Percentiles rank a stretch among this genome's conserved stretches.
Evolutionary conservation across 1,140 invertebrate genomes (phyloP).

Genomic region (Aplysia californica): DNA sequence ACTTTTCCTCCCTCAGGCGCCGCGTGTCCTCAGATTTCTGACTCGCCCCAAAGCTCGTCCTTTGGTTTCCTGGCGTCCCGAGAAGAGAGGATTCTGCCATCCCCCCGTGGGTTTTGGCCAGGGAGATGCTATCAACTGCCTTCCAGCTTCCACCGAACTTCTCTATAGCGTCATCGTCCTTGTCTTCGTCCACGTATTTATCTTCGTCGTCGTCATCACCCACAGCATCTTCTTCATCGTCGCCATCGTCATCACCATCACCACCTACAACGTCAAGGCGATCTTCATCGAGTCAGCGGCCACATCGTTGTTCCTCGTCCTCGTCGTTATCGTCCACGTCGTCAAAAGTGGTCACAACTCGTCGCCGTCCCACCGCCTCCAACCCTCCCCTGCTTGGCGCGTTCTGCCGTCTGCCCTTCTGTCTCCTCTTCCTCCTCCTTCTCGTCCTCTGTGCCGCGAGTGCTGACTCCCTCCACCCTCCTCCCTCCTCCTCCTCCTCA

Average conservation of each 20-base stretch:
- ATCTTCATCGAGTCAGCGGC: too few species aligned
- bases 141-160: background rate
- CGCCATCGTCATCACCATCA: background rate
- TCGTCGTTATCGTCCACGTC: too few species aligned
- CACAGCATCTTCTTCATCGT: too few species aligned
- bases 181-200: background rate
- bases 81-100: background rate
- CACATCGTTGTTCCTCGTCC: too few species aligned
- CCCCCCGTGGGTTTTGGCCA: background rate
- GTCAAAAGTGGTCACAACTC: background rate
- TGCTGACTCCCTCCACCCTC: background rate
- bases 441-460: background rate
- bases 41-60: too few species aligned
- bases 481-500: too few species aligned
- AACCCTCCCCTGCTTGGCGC: background rate
- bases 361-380: background rate
- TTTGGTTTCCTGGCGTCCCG: too few species aligned
- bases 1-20: too few species aligned
- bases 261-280: background rate
- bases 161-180: background rate
- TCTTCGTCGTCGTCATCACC: background rate
- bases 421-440: background rate
- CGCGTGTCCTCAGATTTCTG: too few species aligned
- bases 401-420: background rate
- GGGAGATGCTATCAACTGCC: constrained; percentile 1